phyloP scores from a whole-genome alignment of 2,113 vertebrate genomes.

The Xerus inauris region DNA sequence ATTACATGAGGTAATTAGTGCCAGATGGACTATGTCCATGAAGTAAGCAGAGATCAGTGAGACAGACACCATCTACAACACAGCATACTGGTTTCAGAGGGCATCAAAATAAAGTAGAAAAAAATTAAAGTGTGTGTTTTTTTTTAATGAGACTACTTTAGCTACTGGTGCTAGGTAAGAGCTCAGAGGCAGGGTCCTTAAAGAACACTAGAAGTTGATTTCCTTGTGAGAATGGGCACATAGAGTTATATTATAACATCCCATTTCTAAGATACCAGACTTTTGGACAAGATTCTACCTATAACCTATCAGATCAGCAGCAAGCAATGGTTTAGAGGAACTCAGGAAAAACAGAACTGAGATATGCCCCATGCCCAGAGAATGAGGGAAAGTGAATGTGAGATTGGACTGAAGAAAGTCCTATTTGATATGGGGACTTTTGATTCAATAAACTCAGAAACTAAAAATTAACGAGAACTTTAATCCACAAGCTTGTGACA shows the following conservation, averaged over 20 bases:
- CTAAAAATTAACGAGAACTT: slow-evolving; percentile 1
- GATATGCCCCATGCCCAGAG: background rate
- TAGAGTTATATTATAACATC: background rate
- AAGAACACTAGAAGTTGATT: background rate
- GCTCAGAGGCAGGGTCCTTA: background rate
- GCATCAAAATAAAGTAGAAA: background rate
- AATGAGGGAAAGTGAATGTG: background rate
- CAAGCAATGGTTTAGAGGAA: background rate
- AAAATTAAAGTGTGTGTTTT: background rate
- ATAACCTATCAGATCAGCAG: background rate
- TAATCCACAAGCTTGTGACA: background rate
- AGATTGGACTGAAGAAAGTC: background rate
- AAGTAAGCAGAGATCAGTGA: background rate
- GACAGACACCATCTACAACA: background rate
- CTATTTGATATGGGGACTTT: background rate
- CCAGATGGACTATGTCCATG: background rate
- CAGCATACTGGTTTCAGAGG: background rate
- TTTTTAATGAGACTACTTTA: background rate
- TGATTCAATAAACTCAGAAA: background rate
- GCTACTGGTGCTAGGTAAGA: background rate
- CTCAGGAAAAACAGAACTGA: background rate
- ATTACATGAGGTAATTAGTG: background rate
- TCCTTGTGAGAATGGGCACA: background rate
- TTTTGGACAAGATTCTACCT: background rate
- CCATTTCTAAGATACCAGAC: background rate